Percentiles rank a stretch among this genome's conserved stretches.
Evolutionary conservation across 2,113 vertebrate genomes (phyloP).

Genomic region (Macrotis lagotis): DNA sequence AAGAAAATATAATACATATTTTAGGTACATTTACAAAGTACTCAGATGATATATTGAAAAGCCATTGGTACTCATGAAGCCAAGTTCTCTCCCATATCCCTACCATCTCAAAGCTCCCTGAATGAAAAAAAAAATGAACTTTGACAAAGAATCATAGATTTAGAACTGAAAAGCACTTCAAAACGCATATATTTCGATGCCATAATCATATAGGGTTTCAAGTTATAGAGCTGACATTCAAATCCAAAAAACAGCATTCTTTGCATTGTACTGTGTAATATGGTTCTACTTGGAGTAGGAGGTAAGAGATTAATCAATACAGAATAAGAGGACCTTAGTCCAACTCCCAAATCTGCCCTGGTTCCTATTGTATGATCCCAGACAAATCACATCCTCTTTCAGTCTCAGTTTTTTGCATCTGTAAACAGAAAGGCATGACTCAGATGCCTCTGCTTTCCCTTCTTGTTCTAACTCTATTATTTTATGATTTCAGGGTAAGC

Average conservation of each 20-base stretch:
- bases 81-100: background rate
- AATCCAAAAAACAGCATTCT: background rate
- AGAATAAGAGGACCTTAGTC: background rate
- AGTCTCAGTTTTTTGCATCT: background rate
- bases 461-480: background rate
- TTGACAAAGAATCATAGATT: background rate
- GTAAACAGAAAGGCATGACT: background rate
- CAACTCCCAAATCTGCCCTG: background rate
- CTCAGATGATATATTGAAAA: background rate
- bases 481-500: background rate
- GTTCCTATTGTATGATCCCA: background rate
- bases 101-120: background rate
- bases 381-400: background rate
- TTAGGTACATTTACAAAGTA: conserved; percentile 29
- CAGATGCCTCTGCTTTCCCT: background rate
- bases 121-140: background rate
- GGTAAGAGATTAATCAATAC: background rate
- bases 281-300: background rate
- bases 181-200: background rate
- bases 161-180: background rate
- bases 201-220: background rate
- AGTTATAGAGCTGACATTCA: background rate
- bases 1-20: conserved; percentile 25
- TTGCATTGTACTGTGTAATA: background rate
- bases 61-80: conserved; percentile 44